Evolutionary conservation across 2,888 invertebrate genomes (phyloP).

Genomic region (Escarpia spicata): DNA sequence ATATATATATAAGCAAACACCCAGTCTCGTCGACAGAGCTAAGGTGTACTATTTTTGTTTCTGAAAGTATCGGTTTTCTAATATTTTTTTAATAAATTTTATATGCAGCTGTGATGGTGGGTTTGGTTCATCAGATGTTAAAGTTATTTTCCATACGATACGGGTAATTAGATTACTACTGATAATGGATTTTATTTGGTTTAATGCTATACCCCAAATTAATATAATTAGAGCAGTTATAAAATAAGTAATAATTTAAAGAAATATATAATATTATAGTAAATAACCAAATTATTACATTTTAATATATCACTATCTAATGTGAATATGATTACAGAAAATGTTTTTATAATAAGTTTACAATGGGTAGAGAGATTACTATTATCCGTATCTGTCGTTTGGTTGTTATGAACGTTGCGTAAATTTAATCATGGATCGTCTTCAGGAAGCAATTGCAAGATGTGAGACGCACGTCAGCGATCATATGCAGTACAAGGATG

Average conservation of each 20-base stretch:
- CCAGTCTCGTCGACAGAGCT: background rate
- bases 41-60: background rate
- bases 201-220: too few species aligned
- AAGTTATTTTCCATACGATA: background rate
- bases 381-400: background rate
- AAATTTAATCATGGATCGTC: background rate
- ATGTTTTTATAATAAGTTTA: background rate
- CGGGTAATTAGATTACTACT: background rate
- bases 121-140: background rate
- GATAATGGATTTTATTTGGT: background rate
- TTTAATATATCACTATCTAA: too few species aligned
- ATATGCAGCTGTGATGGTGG: background rate
- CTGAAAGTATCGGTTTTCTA: too few species aligned
- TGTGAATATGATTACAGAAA: too few species aligned
- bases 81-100: background rate
- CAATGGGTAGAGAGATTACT: background rate
- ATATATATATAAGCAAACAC: too few species aligned
- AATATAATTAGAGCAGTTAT: too few species aligned
- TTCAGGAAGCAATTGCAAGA: slow-evolving; percentile 45
- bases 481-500: slow-evolving; percentile 87
- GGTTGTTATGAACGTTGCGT: background rate
- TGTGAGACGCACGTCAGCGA: slow-evolving; percentile 82
- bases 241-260: too few species aligned
- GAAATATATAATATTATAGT: too few species aligned
- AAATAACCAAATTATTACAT: too few species aligned